Base-by-base conservation (phyloP, 2,797 vertebrate species). In the Tinamus major region DNA sequence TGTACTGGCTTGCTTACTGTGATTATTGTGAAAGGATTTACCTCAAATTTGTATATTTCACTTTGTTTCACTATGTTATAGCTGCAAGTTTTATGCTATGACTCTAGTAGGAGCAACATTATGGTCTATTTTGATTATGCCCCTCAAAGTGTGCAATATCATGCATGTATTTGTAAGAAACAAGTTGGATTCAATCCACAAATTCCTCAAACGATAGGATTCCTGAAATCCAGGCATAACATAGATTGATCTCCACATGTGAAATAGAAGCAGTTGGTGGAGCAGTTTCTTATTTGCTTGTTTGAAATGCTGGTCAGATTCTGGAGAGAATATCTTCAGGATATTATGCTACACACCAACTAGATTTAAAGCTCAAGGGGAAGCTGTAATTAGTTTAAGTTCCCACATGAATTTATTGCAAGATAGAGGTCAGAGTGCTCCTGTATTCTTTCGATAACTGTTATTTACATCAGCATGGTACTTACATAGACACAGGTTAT, bases 321-420 rank as follows among this genome's bases (percentile, higher is more conserved):
- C 62, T 74, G 58, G 35, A 93, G 64, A 78, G 78, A 85, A 1
- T 90, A 49, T 68, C 37, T 71, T 78, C 64, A 67, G 80, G 35
- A 76, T 90, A 80, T 89, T 82, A 59, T 53, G 71, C 68, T 83
- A 87, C 63, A 79, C 7, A 37, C 55, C 81, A 59, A 61, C 63
- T 85, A 95, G 48, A 93, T 92, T 79, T 90, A 90, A 92, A 95
- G 87, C 77, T 90, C 79, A 89, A 81, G 83, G 58, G 56, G 62
- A 94, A 89, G 42, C 48, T 39, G 84, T 95, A 85, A 93, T 96
- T 96, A 95, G 62, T 91, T 93, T 91, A 92, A 89, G 75, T 71
- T 86, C 75, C 78, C 78, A 51, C 35, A 44, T 85, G 80, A 78
- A 65, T 86, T 83, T 81, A 49, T 55, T 75, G 62, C 41, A 72